Evolutionary conservation across 2,888 invertebrate species (phyloP).

Genomic region (Panzeria rudis): DNA sequence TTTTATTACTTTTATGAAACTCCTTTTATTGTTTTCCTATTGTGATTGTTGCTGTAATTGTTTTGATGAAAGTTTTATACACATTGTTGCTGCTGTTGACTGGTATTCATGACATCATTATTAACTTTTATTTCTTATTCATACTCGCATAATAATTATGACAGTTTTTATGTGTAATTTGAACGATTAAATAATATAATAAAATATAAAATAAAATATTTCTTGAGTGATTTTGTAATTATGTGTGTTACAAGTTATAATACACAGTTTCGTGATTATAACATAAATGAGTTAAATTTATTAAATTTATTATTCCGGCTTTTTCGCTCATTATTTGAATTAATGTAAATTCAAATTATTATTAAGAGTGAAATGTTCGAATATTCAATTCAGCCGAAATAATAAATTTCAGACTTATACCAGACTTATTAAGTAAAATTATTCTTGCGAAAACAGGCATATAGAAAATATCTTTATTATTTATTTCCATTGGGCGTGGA

Average conservation of each 20-base stretch:
- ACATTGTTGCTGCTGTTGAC: slow-evolving; percentile 35
- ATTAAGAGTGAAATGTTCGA: no score
- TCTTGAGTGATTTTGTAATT: slow-evolving; percentile 35
- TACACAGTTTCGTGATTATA: slow-evolving; percentile 5
- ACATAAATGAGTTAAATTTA: neutral
- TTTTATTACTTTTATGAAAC: slow-evolving; percentile 42
- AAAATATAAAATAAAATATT: neutral
- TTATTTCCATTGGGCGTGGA: no score
- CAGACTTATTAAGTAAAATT: no score
- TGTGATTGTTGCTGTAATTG: slow-evolving; percentile 4
- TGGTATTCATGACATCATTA: slow-evolving; percentile 11
- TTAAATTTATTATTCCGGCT: no score
- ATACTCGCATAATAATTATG: slow-evolving; percentile 31
- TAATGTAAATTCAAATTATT: no score
- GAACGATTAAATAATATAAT: neutral
- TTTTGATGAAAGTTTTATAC: slow-evolving; percentile 42
- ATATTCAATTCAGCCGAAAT: no score
- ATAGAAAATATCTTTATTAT: no score
- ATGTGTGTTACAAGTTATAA: neutral
- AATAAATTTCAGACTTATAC: no score
- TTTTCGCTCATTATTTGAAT: no score
- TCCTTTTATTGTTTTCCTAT: neutral
- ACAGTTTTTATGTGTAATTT: slow-evolving; percentile 10
- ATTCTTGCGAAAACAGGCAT: no score
- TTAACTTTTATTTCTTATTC: slow-evolving; percentile 3